Evolutionary conservation across 1,140 invertebrate genomes (phyloP), one percentile per base, ranked within the genome.

Genomic region (Drosophila ananassae): DNA sequence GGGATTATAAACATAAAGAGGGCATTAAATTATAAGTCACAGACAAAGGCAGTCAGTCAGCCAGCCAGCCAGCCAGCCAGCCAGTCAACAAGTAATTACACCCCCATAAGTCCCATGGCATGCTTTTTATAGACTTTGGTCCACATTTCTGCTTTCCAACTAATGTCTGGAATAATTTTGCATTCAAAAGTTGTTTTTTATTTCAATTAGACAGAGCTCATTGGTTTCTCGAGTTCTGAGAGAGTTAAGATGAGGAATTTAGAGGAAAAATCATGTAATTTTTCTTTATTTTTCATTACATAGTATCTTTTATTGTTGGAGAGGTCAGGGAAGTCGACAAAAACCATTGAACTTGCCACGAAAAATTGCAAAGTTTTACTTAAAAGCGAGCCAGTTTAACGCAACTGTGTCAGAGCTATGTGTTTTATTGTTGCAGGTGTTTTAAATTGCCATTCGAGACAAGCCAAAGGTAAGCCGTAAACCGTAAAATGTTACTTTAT

Each of bases 391-490:
- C 17, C 25, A 25, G 6, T 25, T 25, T 25, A 25, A 25, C 2
- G 6, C 4, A 6, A 25, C 25, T 25, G 25, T 25, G 4, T 28
- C 17, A 17, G 17, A 55, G 59, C 48, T 54, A 56, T 62, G 53
- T 77, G 73, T 68, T 58, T 81, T 81, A 72, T 81, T 75, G 50
- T 66, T 78, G 78, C 82, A 87, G 71, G 74, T 81, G 77, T 74
- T 84, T 84, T 77, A 78, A 87, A 81, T 54, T 67, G 63, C 30
- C 60, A 67, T 47, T 53, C 63, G 83, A 67, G 63, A 39, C 44
- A 39, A 56, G 66, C 24, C 13, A 67, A 39, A 68, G 66, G 62
- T 67, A 67, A 24, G 17, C 34, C 57, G 68, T 72, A 55, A 58
- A 59, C 44, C 17, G 17, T 17, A 17, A 17, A 17, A 17, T 17